A percentile compares a stretch with the other conserved stretches of the same genome.
Evolutionary conservation across 2,797 vertebrate species (phyloP).

Genomic region (Pangasius mekongensis): DNA sequence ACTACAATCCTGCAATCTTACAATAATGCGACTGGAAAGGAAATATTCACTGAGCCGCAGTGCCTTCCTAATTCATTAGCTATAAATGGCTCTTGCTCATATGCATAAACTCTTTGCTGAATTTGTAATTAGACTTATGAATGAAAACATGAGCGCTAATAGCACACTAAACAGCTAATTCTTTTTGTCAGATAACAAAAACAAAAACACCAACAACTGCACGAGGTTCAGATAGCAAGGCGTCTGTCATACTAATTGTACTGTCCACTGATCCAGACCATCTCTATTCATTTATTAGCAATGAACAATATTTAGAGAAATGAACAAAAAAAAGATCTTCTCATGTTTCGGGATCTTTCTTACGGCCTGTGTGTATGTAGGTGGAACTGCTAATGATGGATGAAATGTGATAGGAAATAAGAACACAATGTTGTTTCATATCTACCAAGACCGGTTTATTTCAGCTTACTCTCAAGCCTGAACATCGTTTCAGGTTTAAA

Average conservation of each 20-base stretch:
- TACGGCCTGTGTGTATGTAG: background rate
- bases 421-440: background rate
- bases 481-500: background rate
- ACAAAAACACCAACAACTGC: slow-evolving; percentile 18
- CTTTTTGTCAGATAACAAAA: slow-evolving; percentile 12
- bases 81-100: slow-evolving; percentile 40
- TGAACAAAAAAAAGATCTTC: background rate
- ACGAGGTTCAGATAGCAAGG: background rate
- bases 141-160: slow-evolving; percentile 34
- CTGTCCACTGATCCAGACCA: background rate
- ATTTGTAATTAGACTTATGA: slow-evolving; percentile 37
- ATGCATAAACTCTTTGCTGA: slow-evolving; percentile 31
- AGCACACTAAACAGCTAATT: slow-evolving; percentile 18
- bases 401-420: background rate
- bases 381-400: background rate
- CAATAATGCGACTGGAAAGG: slow-evolving; percentile 32
- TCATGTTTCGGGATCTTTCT: background rate
- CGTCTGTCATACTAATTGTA: background rate
- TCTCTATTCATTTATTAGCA: background rate
- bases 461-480: background rate
- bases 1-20: slow-evolving; percentile 17
- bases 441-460: background rate
- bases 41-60: slow-evolving; percentile 32
- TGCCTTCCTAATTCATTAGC: slow-evolving; percentile 44
- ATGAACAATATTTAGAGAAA: background rate